Evolutionary conservation across 2,888 invertebrate species (phyloP).

Genomic region (Lasius fuliginosus): DNA sequence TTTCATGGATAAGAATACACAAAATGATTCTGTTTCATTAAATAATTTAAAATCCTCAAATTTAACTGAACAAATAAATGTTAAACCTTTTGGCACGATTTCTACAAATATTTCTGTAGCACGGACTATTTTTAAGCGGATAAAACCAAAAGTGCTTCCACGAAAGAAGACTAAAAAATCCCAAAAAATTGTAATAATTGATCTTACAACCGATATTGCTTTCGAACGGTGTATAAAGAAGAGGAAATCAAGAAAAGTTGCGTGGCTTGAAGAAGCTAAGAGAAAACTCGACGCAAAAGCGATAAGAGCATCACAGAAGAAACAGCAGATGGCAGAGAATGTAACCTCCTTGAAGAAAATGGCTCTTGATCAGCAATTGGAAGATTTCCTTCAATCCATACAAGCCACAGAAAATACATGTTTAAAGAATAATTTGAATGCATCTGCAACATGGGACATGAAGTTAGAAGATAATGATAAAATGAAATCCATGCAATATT

Average conservation of each 20-base stretch:
- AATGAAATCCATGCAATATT: constrained; percentile 34
- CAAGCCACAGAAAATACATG: constrained; percentile 21
- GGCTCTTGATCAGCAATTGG: constrained; percentile 42
- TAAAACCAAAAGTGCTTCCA: constrained; percentile 65
- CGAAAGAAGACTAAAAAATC: constrained; percentile 74
- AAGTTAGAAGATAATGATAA: constrained; percentile 28
- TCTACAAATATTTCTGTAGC: constrained; percentile 68
- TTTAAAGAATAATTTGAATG: constrained; percentile 33
- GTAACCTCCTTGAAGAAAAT: constrained; percentile 28
- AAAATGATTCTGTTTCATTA: constrained; percentile 63
- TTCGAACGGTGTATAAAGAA: constrained; percentile 78
- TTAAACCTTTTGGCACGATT: constrained; percentile 67
- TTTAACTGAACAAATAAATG: constrained; percentile 57
- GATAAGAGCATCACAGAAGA: constrained; percentile 62
- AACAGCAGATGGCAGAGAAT: constrained; percentile 28
- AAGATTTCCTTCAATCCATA: constrained; percentile 55
- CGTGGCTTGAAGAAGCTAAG: constrained; percentile 79
- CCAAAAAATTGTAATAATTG: constrained; percentile 81
- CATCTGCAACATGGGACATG: neutral
- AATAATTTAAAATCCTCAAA: constrained; percentile 61
- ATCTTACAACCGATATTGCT: constrained; percentile 80
- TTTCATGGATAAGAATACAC: constrained; percentile 61
- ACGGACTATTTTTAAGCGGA: constrained; percentile 55
- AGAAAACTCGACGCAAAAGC: constrained; percentile 63
- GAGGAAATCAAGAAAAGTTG: constrained; percentile 73